Percentiles rank a stretch among this genome's conserved stretches.
These are phyloP conservation scores for Bimastos eiseni DNA, from an alignment of 2,888 invertebrate species.

Conservation along the genomic window DNA sequence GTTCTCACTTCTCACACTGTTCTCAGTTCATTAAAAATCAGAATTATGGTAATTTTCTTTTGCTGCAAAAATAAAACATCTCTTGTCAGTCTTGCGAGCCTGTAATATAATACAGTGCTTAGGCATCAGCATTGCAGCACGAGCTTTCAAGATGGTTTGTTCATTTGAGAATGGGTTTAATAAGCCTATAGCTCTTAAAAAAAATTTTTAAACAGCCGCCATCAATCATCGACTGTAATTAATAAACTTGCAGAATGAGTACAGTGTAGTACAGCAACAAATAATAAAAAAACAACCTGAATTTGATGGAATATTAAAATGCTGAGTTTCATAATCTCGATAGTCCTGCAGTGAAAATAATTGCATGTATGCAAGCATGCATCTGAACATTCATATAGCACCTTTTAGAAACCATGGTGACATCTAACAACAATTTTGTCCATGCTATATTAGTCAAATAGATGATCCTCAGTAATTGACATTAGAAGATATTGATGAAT, in stretches of 20 bases:
- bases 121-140: neutral
- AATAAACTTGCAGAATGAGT: neutral
- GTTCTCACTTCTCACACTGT: neutral
- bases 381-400: neutral
- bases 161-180: neutral
- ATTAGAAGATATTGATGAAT: neutral
- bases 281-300: neutral
- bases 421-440: no score
- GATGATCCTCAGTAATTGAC: neutral
- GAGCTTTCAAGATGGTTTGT: neutral
- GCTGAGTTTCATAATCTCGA: neutral
- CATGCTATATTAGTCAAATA: no score
- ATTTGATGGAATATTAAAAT: neutral
- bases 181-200: neutral
- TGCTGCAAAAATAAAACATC: neutral
- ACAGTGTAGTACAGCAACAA: neutral
- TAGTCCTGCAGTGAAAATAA: neutral
- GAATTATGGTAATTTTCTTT: neutral
- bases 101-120: neutral
- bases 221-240: neutral
- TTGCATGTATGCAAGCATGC: neutral
- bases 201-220: neutral
- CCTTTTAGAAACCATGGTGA: neutral
- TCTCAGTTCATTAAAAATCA: neutral
- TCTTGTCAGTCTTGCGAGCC: neutral